Evolutionary conservation across 2,113 vertebrate species (phyloP).

Genomic region (Caretta caretta): DNA sequence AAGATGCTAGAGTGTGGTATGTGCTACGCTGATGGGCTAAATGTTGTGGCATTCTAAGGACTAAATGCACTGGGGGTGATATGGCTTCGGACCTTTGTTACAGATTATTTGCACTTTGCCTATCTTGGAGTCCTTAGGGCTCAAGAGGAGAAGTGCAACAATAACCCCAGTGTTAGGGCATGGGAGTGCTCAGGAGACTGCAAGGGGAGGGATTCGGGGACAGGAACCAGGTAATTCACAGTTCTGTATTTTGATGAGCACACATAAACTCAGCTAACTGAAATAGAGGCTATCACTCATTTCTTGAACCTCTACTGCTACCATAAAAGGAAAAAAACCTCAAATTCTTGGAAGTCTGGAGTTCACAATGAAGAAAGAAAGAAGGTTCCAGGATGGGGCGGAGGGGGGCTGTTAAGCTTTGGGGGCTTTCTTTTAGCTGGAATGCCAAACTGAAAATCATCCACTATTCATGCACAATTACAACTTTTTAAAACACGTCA

Average conservation of each 20-base stretch:
- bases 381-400: neutral
- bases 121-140: too few species aligned
- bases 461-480: neutral
- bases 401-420: fast-evolving
- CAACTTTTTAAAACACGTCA: neutral
- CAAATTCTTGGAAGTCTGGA: neutral
- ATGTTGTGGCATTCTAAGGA: too few species aligned
- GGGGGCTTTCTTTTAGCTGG: neutral
- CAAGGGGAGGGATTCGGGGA: too few species aligned
- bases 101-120: too few species aligned
- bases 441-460: neutral
- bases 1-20: too few species aligned
- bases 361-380: neutral
- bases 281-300: neutral
- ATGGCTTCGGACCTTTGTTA: too few species aligned
- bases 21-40: too few species aligned
- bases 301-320: neutral
- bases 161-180: neutral
- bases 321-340: neutral
- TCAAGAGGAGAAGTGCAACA: neutral
- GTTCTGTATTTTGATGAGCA: neutral
- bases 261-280: too few species aligned
- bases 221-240: neutral
- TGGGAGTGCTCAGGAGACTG: too few species aligned
- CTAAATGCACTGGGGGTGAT: too few species aligned